phyloP scores from a whole-genome alignment of 2,888 invertebrate genomes.

The Calameuta idolon region DNA sequence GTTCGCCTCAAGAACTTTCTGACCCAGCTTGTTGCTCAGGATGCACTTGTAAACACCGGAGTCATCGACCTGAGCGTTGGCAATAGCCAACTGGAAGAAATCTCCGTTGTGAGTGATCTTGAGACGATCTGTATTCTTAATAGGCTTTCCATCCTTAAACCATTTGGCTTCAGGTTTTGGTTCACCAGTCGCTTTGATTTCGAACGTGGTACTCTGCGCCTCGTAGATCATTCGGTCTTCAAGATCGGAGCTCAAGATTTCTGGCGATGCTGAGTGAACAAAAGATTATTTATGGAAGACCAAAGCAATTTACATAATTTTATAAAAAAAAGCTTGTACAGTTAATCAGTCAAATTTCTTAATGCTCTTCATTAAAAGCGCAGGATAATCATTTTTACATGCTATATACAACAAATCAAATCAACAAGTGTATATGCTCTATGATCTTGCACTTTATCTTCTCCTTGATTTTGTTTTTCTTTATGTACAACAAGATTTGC shows the following conservation, averaged over 20 bases:
- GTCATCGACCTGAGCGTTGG: constrained; percentile 77
- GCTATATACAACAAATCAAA: background rate
- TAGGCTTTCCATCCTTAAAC: constrained; percentile 81
- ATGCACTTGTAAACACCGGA: constrained; percentile 87
- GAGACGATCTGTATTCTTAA: constrained; percentile 72
- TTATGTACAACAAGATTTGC: background rate
- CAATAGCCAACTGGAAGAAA: constrained; percentile 79
- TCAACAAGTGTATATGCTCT: background rate
- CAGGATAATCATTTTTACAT: background rate
- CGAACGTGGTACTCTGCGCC: constrained; percentile 84
- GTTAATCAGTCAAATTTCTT: background rate
- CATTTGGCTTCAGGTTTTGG: constrained; percentile 85
- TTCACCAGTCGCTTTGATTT: constrained; percentile 80
- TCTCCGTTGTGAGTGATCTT: constrained; percentile 65
- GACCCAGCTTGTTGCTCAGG: constrained; percentile 86
- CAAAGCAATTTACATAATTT: background rate
- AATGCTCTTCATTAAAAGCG: background rate
- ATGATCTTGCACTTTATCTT: constrained; percentile 8
- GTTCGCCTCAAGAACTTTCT: constrained; percentile 78
- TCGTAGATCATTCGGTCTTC: constrained; percentile 82
- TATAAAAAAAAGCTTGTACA: background rate
- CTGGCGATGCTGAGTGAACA: constrained; percentile 74
- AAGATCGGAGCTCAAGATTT: constrained; percentile 79
- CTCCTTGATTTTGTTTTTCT: constrained; percentile 9
- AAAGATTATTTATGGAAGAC: background rate